Percentiles rank a stretch among this genome's conserved stretches.
phyloP scores from a whole-genome alignment of 2,113 vertebrate genomes.

The Scolopax mira region DNA sequence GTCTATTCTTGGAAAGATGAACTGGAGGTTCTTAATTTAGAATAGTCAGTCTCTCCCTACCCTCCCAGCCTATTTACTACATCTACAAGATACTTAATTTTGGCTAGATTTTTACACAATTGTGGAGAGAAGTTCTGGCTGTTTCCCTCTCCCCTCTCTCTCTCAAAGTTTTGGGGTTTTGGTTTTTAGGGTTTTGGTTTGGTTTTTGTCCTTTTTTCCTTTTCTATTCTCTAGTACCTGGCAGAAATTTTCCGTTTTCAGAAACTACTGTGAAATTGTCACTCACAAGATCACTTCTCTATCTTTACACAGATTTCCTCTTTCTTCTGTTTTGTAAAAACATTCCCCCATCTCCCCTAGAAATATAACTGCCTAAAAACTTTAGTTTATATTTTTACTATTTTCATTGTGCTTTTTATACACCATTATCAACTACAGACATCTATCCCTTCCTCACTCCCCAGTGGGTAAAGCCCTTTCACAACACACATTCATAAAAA shows the following conservation, averaged over 20 bases:
- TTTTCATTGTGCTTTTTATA: background rate
- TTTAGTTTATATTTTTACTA: background rate
- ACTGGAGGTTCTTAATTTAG: background rate
- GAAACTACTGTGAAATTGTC: background rate
- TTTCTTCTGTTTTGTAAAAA: background rate
- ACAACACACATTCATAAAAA: background rate
- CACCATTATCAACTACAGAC: background rate
- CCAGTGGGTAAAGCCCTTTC: background rate
- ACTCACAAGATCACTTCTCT: accelerated
- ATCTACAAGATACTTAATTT: background rate
- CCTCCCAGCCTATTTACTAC: background rate
- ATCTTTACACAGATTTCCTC: background rate
- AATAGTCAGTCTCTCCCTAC: background rate
- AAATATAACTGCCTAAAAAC: accelerated
- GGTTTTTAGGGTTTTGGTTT: too few relatives aligned
- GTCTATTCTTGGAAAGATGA: constrained; percentile 31
- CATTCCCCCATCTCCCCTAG: background rate
- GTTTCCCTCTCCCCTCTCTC: background rate
- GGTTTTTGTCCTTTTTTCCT: background rate
- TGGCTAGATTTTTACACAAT: background rate
- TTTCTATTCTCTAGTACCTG: background rate
- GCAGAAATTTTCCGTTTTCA: background rate
- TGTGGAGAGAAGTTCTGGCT: background rate
- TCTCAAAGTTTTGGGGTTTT: too few relatives aligned
- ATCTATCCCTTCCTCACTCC: background rate